phyloP scores from a whole-genome alignment of 2,113 vertebrate genomes.

The Pitta sordida region DNA sequence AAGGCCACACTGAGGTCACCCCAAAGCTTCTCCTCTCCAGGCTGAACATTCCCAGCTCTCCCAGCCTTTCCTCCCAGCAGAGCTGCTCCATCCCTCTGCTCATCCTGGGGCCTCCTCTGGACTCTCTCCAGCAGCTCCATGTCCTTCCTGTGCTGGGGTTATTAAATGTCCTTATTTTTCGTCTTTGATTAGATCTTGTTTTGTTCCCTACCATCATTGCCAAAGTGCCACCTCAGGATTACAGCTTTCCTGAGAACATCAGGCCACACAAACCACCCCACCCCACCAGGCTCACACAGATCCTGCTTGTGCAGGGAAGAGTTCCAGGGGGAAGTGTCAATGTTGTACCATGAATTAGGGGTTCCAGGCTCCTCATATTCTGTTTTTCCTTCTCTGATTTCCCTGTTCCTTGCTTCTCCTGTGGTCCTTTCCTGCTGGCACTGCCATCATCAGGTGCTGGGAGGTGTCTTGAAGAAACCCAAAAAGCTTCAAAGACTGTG shows the following conservation, averaged over 20 bases:
- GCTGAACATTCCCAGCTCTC: not conserved
- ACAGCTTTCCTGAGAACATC: not conserved
- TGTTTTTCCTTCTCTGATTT: not conserved
- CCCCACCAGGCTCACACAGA: not conserved
- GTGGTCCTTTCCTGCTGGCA: not conserved
- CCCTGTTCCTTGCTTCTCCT: constrained; percentile 8
- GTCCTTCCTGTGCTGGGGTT: not conserved
- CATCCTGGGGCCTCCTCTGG: not conserved
- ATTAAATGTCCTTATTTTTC: not conserved
- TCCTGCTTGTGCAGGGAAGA: not conserved
- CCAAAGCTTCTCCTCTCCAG: not conserved
- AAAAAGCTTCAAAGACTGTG: not conserved
- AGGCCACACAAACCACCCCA: not conserved
- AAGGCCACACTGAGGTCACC: not conserved
- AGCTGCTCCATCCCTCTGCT: not conserved
- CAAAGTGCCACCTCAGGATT: not conserved
- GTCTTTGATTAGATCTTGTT: not conserved
- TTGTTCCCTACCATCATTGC: not conserved
- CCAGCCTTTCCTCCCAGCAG: not conserved
- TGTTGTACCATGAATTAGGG: not conserved
- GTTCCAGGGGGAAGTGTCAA: not conserved
- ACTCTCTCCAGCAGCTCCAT: not conserved
- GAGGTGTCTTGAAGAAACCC: not conserved
- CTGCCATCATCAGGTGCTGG: not conserved
- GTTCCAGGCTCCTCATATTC: not conserved